Evolutionary conservation across 2,888 invertebrate species (phyloP), one percentile per base, ranked within the genome.

Genomic region (Lasioglossum zephyrum): DNA sequence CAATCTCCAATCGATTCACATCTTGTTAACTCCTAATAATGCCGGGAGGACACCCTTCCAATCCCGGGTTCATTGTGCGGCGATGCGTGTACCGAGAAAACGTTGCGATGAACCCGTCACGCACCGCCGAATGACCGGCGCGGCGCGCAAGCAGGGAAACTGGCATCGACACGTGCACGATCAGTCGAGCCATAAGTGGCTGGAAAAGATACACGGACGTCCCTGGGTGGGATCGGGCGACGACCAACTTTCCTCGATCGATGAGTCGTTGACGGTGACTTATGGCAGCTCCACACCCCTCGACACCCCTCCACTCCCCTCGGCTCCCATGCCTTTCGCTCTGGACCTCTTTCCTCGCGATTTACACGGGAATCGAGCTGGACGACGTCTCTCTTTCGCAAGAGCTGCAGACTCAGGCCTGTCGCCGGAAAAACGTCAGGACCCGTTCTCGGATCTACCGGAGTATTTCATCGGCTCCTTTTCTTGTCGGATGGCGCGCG

Each of bases 31-130:
- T 85, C 53, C 49, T 85, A 79, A 77, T 73, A 72, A 79, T 63
- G 26, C 57, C 66, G 49, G 44, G 76, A 47, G 77, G 18, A 87
- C 87, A 90, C 89, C 88, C 92, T 85, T 83, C 18, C 57, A 77
- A n/a, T 39, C 31, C 22, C 70, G 31, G 41, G 39, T 36, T 73
- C 31, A 77, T 85, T 81, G 74, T 85, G 47, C 60, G 22, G 36
- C 60, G n/a, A 16, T 75, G 78, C 85, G 82, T 84, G 84, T 81
- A 47, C 76, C 60, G 73, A 53, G 13, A 69, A 73, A 70, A 72
- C 57, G 73, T 77, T 77, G 69, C n/a, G 70, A 69, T 39, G 75
- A 57, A 31, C 39, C 63, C 83, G 84, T 81, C 84, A 82, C 86
- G 84, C 66, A 22, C 83, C 83, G 39, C 26, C 53, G 76, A 79